Evolutionary conservation across 2,888 invertebrate species (phyloP).

Genomic region (Thecocarcelia acutangulata): DNA sequence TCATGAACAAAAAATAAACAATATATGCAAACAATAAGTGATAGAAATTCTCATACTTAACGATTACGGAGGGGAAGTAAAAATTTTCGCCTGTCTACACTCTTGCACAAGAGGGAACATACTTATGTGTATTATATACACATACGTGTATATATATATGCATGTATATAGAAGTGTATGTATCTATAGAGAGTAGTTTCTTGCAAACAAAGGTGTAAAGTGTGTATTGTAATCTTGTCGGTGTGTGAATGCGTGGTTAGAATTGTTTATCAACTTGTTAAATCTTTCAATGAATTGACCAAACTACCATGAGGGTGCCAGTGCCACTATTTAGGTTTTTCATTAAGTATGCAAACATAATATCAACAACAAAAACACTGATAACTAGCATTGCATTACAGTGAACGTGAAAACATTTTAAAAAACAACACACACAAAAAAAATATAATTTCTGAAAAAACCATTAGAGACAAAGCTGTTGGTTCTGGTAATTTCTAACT

Average conservation of each 20-base stretch:
- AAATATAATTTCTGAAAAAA: no score
- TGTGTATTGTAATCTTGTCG: conserved; percentile 49
- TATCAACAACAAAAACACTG: conserved; percentile 22
- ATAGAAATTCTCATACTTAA: background rate
- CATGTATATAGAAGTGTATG: no score
- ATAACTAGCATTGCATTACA: background rate
- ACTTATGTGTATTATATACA: background rate
- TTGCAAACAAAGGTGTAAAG: conserved; percentile 42
- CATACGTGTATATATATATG: background rate
- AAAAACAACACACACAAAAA: no score
- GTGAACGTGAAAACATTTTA: background rate
- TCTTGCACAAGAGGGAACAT: no score
- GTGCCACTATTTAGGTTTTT: conserved; percentile 60
- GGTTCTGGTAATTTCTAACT: no score
- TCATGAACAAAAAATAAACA: conserved; percentile 25
- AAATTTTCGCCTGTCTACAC: no score
- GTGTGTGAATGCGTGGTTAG: conserved; percentile 58
- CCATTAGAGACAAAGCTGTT: no score
- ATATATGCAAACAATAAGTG: background rate
- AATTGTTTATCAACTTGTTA: conserved; percentile 64
- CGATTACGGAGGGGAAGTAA: no score
- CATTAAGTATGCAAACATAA: conserved; percentile 51
- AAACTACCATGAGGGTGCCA: conserved; percentile 60
- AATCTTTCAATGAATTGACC: conserved; percentile 65
- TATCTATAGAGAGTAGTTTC: background rate